Conservation (phyloP, 2,797 vertebrate species). For the Chelon auratus region DNA sequence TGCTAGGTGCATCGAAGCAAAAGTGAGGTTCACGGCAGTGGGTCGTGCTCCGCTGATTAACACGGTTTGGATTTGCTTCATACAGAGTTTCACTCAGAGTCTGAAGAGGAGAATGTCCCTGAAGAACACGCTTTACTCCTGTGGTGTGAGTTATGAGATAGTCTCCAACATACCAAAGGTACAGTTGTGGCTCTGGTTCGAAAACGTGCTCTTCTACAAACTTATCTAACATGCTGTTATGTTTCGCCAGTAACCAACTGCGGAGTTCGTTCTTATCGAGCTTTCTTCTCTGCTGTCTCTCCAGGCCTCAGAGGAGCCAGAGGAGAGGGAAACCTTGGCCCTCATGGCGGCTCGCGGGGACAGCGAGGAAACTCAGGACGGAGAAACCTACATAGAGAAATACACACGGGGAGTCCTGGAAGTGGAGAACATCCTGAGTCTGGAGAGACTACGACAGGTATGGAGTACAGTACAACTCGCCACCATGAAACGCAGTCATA, state of each 20-base stretch:
- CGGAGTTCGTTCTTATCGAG: neutral
- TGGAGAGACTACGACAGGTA: conserved; percentile 94
- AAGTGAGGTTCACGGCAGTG: neutral
- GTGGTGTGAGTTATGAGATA: conserved; percentile 96
- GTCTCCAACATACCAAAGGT: conserved; percentile 99
- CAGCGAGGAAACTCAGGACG: conserved; percentile 88
- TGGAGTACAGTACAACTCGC: neutral
- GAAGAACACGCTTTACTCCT: conserved; percentile 93
- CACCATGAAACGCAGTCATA: neutral
- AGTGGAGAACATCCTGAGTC: conserved; percentile 95
- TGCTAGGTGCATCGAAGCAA: neutral
- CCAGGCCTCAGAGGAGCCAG: conserved; percentile 96
- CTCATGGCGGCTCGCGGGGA: conserved; percentile 96
- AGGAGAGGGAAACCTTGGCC: conserved; percentile 95
- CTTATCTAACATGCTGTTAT: no score
- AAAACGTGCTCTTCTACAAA: no score
- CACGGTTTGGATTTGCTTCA: conserved; percentile 9
- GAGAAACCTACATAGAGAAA: conserved; percentile 97
- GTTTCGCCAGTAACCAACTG: neutral
- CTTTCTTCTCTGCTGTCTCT: neutral
- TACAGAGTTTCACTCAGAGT: conserved; percentile 98
- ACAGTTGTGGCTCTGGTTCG: neutral
- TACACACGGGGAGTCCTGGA: conserved; percentile 95
- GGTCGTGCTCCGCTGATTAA: conserved; percentile 13
- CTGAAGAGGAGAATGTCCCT: conserved; percentile 97